Percentiles rank a stretch among this genome's conserved stretches.
phyloP scores from a whole-genome alignment of 2,797 vertebrate species.

The Lindbergichthys nudifrons region DNA sequence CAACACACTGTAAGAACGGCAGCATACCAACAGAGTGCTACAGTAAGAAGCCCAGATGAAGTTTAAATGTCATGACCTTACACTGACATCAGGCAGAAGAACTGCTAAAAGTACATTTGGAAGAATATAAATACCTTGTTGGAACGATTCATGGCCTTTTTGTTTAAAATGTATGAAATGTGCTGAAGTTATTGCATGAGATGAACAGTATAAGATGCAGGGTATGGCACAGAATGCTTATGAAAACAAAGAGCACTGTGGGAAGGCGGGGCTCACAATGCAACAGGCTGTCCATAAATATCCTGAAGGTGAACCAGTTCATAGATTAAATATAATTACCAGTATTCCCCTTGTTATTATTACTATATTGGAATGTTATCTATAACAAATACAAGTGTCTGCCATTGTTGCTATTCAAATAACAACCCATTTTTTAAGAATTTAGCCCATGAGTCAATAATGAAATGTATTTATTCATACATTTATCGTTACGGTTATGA shows the following conservation, averaged over 20 bases:
- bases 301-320: background rate
- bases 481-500: background rate
- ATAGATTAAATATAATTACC: constrained; percentile 12
- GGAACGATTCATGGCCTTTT: background rate
- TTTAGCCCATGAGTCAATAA: background rate
- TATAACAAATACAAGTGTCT: background rate
- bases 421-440: background rate
- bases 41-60: constrained; percentile 50
- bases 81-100: constrained; percentile 41
- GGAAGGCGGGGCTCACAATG: background rate
- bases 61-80: constrained; percentile 81
- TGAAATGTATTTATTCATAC: background rate
- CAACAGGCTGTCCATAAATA: constrained; percentile 5
- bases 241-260: background rate
- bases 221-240: background rate
- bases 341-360: background rate
- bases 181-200: background rate
- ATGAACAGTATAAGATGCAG: background rate
- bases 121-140: constrained; percentile 28
- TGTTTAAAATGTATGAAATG: constrained; percentile 1
- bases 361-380: background rate
- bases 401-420: background rate
- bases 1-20: constrained; percentile 69
- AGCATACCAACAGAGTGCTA: constrained; percentile 62
- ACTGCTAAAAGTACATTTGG: constrained; percentile 12